phyloP scores from a whole-genome alignment of 2,113 vertebrate species.

The Ahaetulla prasina region DNA sequence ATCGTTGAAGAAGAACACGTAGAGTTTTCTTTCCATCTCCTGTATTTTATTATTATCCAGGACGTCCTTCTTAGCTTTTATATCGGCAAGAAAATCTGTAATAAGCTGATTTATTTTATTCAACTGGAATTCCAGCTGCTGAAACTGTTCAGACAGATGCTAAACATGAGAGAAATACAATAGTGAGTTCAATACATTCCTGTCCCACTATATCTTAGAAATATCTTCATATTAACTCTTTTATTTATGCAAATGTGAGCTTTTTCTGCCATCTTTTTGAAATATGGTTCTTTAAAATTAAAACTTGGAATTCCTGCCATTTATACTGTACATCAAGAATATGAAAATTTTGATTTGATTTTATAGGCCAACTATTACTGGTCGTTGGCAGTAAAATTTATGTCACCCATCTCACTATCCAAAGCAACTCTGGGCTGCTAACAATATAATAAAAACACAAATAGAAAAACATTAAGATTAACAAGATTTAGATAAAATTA shows the following conservation, averaged over 20 bases:
- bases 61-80: constrained; percentile 77
- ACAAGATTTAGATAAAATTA: too few species aligned
- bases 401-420: too few species aligned
- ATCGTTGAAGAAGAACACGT: constrained; percentile 83
- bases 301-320: neutral
- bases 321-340: neutral
- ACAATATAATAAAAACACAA: too few species aligned
- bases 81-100: constrained; percentile 75
- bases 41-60: constrained; percentile 73
- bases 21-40: constrained; percentile 83
- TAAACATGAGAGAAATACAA: constrained; percentile 54
- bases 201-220: neutral
- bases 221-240: neutral
- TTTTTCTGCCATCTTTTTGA: neutral
- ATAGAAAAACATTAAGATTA: too few species aligned
- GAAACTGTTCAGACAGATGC: constrained; percentile 77
- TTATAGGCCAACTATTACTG: neutral
- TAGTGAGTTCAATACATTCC: neutral
- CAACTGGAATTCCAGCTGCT: constrained; percentile 72
- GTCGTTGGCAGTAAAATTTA: too few species aligned
- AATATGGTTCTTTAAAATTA: neutral
- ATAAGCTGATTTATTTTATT: constrained; percentile 75
- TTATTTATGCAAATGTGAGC: neutral
- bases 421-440: too few species aligned
- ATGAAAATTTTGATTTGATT: neutral